Percentiles rank a stretch among this genome's conserved stretches.
Conservation (phyloP, 1,140 invertebrate genomes). For the Heterodera schachtii region DNA sequence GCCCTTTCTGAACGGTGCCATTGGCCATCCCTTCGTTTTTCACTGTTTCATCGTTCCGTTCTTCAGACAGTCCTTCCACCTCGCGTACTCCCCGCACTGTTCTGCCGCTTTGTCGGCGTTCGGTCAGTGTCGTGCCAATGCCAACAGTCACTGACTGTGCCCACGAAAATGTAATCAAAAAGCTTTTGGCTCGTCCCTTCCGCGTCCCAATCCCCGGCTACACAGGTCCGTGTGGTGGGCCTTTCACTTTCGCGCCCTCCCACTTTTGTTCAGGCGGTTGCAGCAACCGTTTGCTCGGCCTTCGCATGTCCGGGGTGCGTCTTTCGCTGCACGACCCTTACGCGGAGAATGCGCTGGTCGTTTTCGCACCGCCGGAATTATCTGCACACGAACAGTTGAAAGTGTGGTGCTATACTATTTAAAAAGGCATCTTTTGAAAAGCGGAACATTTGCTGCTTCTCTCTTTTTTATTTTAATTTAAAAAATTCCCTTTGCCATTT, state of each 20-base stretch:
- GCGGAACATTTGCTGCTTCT: too few relatives aligned
- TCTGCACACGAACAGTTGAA: conserved; percentile 83
- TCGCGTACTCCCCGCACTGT: background rate
- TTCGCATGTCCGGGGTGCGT: conserved; percentile 74
- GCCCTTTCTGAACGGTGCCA: conserved; percentile 4
- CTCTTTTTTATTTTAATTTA: too few relatives aligned
- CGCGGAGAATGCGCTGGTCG: conserved; percentile 86
- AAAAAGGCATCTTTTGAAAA: too few relatives aligned
- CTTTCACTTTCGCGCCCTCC: background rate
- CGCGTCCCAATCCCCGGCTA: conserved; percentile 93
- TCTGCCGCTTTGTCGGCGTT: background rate
- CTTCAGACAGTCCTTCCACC: background rate
- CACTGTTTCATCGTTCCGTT: background rate
- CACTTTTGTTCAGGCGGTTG: conserved; percentile 36
- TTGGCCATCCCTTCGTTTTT: background rate
- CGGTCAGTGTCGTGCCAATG: conserved; percentile 9
- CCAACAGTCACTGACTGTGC: background rate
- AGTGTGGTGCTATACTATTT: conserved; percentile 36
- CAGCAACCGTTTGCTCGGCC: conserved; percentile 71
- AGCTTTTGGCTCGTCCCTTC: conserved; percentile 73
- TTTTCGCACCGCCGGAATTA: conserved; percentile 82
- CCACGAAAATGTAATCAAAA: conserved; percentile 60
- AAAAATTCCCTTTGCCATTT: background rate
- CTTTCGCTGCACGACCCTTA: conserved; percentile 87
- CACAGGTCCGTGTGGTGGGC: conserved; percentile 65